These are phyloP conservation scores for Ashinkailepas kermadecensis DNA, from an alignment of 2,888 invertebrate species.

Conservation along the genomic window DNA sequence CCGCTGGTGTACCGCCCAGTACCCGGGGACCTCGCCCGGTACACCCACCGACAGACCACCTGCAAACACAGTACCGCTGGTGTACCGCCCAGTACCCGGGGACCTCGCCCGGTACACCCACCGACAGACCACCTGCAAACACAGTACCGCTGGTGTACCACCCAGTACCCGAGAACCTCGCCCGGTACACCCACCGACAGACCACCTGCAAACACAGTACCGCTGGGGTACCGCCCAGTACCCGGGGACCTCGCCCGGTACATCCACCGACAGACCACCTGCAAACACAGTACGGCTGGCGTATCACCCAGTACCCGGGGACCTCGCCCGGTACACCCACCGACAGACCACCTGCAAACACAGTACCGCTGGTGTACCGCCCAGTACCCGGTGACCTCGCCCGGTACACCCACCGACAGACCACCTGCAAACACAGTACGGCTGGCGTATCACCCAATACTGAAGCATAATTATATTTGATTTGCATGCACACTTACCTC, in stretches of 20 bases:
- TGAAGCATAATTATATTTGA: no score
- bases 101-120: slow-evolving; percentile 60
- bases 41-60: no score
- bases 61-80: no score
- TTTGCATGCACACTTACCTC: no score
- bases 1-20: no score
- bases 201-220: slow-evolving; percentile 44
- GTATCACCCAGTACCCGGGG: slow-evolving; percentile 52
- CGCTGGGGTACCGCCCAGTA: slow-evolving; percentile 51
- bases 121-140: slow-evolving; percentile 45
- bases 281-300: slow-evolving; percentile 43
- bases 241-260: slow-evolving; percentile 56
- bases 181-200: no score
- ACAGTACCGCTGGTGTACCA: no score
- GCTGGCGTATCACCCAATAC: no score
- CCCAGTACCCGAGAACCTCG: no score
- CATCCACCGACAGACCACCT: slow-evolving; percentile 53
- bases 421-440: slow-evolving; percentile 27
- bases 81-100: slow-evolving; percentile 54
- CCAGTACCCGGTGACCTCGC: slow-evolving; percentile 54
- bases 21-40: no score
- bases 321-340: slow-evolving; percentile 60
- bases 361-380: slow-evolving; percentile 41
- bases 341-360: slow-evolving; percentile 44
- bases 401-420: slow-evolving; percentile 59